Evolutionary conservation across 2,888 invertebrate genomes (phyloP).

Genomic region (Toxonevra muliebris): DNA sequence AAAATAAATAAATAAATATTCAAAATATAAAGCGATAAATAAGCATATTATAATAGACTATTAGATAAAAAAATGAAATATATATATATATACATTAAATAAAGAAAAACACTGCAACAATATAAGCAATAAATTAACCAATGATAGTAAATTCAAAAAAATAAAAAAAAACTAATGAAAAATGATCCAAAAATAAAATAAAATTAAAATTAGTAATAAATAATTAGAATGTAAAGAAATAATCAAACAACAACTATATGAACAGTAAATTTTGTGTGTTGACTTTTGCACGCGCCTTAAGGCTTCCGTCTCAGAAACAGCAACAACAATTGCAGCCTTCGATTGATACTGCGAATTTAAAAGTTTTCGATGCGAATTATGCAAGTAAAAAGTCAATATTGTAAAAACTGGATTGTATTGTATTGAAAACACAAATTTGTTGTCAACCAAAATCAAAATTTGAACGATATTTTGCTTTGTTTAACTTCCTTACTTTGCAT

Average conservation of each 20-base stretch:
- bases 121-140: conserved; percentile 13
- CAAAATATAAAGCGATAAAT: conserved; percentile 26
- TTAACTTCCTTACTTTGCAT: not conserved
- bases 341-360: not conserved
- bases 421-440: not conserved
- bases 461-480: not conserved
- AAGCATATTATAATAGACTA: conserved; percentile 21
- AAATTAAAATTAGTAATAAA: conserved; percentile 54
- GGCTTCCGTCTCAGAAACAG: no score
- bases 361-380: not conserved
- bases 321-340: no score
- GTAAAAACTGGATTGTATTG: not conserved
- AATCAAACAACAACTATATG: conserved; percentile 16
- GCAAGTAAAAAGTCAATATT: not conserved
- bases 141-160: conserved; percentile 12
- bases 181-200: conserved; percentile 52
- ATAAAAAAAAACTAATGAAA: conserved; percentile 28
- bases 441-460: not conserved
- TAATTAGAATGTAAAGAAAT: conserved; percentile 11
- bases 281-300: no score
- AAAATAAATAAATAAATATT: conserved; percentile 27
- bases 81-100: conserved; percentile 36
- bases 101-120: conserved; percentile 21
- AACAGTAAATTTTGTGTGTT: not conserved
- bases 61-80: conserved; percentile 10